These are phyloP conservation scores for Polymixis flavicincta DNA, from an alignment of 2,888 invertebrate species.

Conservation along the genomic window DNA sequence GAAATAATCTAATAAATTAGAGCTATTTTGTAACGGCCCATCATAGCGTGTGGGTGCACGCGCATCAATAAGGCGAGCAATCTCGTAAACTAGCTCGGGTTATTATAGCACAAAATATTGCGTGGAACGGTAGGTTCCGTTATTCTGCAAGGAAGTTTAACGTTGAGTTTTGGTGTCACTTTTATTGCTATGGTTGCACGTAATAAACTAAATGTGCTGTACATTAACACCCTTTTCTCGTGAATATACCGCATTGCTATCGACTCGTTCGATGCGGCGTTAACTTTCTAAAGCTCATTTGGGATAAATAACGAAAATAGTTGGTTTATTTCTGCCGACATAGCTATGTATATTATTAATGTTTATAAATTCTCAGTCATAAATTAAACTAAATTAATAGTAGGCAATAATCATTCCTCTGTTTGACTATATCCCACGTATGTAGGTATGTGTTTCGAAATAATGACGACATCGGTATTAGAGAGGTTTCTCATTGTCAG, in stretches of 20 bases:
- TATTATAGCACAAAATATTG: conserved; percentile 76
- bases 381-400: conserved; percentile 38
- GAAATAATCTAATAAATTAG: conserved; percentile 31
- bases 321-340: background rate
- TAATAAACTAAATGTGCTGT: conserved; percentile 30
- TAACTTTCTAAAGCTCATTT: conserved; percentile 13
- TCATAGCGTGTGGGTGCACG: conserved; percentile 27
- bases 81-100: conserved; percentile 53
- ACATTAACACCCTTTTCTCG: conserved; percentile 34
- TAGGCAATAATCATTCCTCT: conserved; percentile 31
- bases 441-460: conserved; percentile 36
- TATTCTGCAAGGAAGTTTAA: conserved; percentile 74
- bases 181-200: conserved; percentile 40
- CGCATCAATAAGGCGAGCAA: conserved; percentile 40
- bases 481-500: conserved; percentile 41
- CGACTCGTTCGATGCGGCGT: background rate
- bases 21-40: conserved; percentile 39
- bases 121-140: conserved; percentile 81
- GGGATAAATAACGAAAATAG: background rate
- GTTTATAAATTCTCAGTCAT: background rate
- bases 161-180: conserved; percentile 69
- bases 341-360: background rate
- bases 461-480: conserved; percentile 23
- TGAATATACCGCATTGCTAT: background rate
- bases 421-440: conserved; percentile 30